Evolutionary conservation across 2,888 invertebrate species (phyloP).

Genomic region (Euclidia mi): DNA sequence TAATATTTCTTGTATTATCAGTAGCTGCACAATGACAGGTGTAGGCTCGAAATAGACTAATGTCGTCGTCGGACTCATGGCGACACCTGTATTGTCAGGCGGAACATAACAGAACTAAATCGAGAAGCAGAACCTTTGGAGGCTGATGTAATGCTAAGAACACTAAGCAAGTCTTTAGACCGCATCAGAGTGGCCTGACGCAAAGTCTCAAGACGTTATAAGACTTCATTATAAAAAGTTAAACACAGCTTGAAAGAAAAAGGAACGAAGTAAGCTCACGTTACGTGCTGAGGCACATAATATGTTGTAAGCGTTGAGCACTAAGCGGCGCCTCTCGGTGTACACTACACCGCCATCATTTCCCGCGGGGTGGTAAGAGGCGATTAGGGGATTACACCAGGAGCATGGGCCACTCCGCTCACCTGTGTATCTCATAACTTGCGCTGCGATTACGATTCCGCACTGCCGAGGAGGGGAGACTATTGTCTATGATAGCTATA

Average conservation of each 20-base stretch:
- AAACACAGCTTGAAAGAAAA: background rate
- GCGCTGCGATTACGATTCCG: slow-evolving; percentile 9
- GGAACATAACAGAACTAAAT: no score
- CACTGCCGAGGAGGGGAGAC: slow-evolving; percentile 13
- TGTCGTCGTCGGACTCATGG: no score
- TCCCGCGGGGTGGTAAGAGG: slow-evolving; percentile 17
- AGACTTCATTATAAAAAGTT: no score
- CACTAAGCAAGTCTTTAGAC: no score
- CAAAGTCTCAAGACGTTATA: no score
- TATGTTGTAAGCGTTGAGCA: slow-evolving; percentile 10
- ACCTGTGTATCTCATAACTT: slow-evolving; percentile 27
- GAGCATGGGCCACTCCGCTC: slow-evolving; percentile 18
- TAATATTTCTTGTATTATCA: no score
- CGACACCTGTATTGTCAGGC: no score
- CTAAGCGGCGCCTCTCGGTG: slow-evolving; percentile 18
- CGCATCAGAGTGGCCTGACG: no score
- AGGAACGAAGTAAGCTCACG: background rate
- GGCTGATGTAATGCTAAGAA: no score
- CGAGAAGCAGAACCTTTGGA: no score
- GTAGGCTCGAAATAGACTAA: no score
- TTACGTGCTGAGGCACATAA: background rate
- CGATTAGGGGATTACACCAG: slow-evolving; percentile 27
- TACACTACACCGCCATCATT: slow-evolving; percentile 17
- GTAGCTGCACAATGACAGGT: no score
- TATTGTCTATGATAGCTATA: slow-evolving; percentile 13